Conservation (phyloP, 2,797 vertebrate genomes). For the Characodon lateralis region DNA sequence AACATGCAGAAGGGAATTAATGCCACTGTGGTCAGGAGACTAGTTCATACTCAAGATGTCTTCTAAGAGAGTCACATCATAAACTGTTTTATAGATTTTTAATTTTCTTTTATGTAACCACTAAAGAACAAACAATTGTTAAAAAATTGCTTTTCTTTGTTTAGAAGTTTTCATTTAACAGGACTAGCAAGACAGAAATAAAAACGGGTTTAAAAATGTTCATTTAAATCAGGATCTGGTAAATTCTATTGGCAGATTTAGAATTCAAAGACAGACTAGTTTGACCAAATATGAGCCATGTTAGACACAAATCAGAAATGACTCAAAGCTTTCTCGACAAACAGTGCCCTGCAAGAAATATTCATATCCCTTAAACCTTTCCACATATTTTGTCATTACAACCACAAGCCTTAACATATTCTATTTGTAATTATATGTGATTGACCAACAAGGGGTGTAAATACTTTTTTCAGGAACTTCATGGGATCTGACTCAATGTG, state of each 20-base stretch:
- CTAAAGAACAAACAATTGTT: neutral
- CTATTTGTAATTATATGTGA: neutral
- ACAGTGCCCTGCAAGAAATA: neutral
- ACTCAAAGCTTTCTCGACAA: neutral
- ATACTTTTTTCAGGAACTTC: neutral
- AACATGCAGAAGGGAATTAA: conserved; percentile 25
- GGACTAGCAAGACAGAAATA: neutral
- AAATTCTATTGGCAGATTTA: conserved; percentile 3
- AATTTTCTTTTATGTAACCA: neutral
- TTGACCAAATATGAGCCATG: conserved; percentile 4
- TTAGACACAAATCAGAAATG: conserved; percentile 11
- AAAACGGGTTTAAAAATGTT: neutral
- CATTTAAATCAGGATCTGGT: neutral
- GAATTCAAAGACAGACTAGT: conserved; percentile 14
- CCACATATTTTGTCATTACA: neutral
- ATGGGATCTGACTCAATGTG: neutral
- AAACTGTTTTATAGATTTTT: neutral
- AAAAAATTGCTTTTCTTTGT: conserved; percentile 14
- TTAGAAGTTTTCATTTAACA: neutral
- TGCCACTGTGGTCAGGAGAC: neutral
- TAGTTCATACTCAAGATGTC: neutral
- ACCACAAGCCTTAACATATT: neutral
- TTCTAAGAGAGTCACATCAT: neutral
- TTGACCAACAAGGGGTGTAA: neutral
- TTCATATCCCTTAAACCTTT: neutral